Conservation (phyloP, 2,113 vertebrate species). For the Cryptomyrus ogoouensis region DNA sequence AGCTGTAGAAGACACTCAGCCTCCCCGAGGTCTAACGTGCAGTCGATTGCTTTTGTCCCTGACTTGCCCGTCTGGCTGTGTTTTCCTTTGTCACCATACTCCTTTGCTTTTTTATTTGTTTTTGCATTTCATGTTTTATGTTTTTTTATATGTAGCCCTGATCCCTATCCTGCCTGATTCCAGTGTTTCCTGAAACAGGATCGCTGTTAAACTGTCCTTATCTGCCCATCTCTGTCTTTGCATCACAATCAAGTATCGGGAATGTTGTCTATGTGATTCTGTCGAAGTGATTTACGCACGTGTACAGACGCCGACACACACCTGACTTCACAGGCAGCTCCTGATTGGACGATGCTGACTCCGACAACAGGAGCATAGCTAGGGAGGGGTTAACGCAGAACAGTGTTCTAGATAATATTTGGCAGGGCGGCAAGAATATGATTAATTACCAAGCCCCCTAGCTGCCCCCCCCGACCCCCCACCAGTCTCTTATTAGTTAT, state of each 20-base stretch:
- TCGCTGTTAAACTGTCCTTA: neutral
- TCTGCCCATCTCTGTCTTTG: neutral
- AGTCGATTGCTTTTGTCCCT: neutral
- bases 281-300: neutral
- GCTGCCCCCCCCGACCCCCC: neutral
- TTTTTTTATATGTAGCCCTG: neutral
- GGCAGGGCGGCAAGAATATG: neutral
- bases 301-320: neutral
- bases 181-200: neutral
- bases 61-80: neutral
- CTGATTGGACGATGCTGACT: neutral
- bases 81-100: neutral
- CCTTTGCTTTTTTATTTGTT: neutral
- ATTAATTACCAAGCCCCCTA: conserved; percentile 1
- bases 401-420: neutral
- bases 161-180: neutral
- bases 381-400: conserved; percentile 8
- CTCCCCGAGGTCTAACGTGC: neutral
- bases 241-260: neutral
- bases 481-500: neutral
- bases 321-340: neutral
- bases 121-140: neutral
- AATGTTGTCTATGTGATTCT: neutral
- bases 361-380: neutral
- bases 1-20: neutral